Evolutionary conservation across 2,113 vertebrate species (phyloP).

Genomic region (Sardina pilchardus): DNA sequence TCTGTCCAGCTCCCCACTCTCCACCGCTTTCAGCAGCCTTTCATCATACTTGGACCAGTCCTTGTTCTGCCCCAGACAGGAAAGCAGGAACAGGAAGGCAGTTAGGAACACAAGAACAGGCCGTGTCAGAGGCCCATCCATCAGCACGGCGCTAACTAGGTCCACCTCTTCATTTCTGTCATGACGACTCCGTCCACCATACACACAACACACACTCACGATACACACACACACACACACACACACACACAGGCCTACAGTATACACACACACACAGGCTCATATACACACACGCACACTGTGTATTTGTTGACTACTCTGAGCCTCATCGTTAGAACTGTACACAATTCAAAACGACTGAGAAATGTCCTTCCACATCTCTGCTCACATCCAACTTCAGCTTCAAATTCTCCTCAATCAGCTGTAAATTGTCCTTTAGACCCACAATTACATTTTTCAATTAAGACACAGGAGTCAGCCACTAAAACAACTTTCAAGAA

Average conservation of each 20-base stretch:
- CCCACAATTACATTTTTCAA: too few species aligned
- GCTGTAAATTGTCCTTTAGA: too few species aligned
- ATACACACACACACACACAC: background rate
- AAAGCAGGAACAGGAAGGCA: constrained; percentile 21
- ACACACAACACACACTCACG: background rate
- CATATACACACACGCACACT: background rate
- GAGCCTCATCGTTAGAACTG: too few species aligned
- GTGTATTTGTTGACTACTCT: too few species aligned
- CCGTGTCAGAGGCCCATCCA: background rate
- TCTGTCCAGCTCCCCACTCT: constrained; percentile 90
- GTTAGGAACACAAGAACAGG: background rate
- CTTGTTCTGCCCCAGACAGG: constrained; percentile 67
- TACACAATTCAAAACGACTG: too few species aligned
- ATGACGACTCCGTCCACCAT: background rate
- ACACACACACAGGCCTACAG: background rate
- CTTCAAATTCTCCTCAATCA: too few species aligned
- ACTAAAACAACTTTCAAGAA: background rate
- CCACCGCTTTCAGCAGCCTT: constrained; percentile 94
- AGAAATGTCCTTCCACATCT: too few species aligned
- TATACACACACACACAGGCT: background rate
- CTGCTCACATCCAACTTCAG: too few species aligned
- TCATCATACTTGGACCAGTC: constrained; percentile 99
- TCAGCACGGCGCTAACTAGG: background rate
- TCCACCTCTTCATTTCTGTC: background rate
- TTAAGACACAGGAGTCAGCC: too few species aligned